Percentiles rank a stretch among this genome's conserved stretches.
These are phyloP conservation scores for Drosophila buzzatii DNA, from an alignment of 2,888 invertebrate genomes.

Conservation along the genomic window DNA sequence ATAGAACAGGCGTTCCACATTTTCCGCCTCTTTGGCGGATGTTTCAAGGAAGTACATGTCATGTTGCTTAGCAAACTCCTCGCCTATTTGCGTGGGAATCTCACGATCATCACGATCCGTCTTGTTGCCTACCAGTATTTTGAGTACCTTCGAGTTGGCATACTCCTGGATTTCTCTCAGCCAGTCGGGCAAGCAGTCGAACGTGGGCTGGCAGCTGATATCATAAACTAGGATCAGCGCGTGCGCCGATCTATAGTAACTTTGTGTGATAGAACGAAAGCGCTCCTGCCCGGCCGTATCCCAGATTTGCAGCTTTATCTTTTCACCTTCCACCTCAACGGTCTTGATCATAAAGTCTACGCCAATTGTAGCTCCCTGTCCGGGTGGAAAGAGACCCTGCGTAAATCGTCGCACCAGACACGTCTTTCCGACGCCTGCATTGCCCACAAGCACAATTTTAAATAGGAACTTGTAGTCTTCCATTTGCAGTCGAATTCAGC, in stretches of 20 bases:
- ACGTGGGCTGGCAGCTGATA: slow-evolving; percentile 98
- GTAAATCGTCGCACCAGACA: slow-evolving; percentile 98
- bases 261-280: slow-evolving; percentile 98
- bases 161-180: slow-evolving; percentile 98
- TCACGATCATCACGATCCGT: slow-evolving; percentile 98
- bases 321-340: slow-evolving; percentile 97
- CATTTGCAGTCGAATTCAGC: slow-evolving; percentile 86
- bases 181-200: slow-evolving; percentile 99
- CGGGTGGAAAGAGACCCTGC: slow-evolving; percentile 99
- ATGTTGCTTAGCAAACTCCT: slow-evolving; percentile 97
- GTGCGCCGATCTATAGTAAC: slow-evolving; percentile 98
- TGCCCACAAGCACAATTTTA: slow-evolving; percentile 99
- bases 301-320: slow-evolving; percentile 99
- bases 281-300: slow-evolving; percentile 99
- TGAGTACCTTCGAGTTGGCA: slow-evolving; percentile 93
- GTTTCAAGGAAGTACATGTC: slow-evolving; percentile 99
- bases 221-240: slow-evolving; percentile 98
- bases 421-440: slow-evolving; percentile 99
- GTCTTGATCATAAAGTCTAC: slow-evolving; percentile 99
- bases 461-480: slow-evolving; percentile 99
- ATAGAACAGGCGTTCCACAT: slow-evolving; percentile 98
- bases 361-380: slow-evolving; percentile 99
- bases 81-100: slow-evolving; percentile 95
- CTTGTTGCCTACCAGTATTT: slow-evolving; percentile 92
- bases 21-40: slow-evolving; percentile 98